Conservation (phyloP, 2,888 invertebrate species). For the Xylocampa areola region DNA sequence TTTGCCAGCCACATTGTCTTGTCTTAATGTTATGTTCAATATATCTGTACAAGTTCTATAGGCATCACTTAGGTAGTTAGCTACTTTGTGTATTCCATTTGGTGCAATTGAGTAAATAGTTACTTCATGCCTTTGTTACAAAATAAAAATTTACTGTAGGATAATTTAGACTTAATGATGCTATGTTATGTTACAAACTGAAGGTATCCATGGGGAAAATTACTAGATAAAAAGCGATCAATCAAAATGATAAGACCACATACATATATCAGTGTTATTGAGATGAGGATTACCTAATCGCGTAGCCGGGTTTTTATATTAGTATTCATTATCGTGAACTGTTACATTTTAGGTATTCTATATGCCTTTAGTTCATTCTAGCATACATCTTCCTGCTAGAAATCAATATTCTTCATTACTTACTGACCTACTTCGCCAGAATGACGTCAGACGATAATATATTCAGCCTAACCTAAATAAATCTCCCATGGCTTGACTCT, state of each 20-base stretch:
- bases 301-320: slow-evolving; percentile 8
- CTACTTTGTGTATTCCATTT: slow-evolving; percentile 1
- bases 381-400: slow-evolving; percentile 13
- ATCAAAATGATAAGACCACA: slow-evolving; percentile 47
- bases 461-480: slow-evolving; percentile 16
- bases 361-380: not conserved
- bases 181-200: too few species aligned
- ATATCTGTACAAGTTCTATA: not conserved
- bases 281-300: slow-evolving; percentile 16
- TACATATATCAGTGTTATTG: slow-evolving; percentile 7
- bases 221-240: slow-evolving; percentile 37
- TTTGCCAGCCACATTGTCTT: slow-evolving; percentile 3
- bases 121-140: not conserved
- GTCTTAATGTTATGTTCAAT: not conserved
- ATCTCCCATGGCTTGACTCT: slow-evolving; percentile 20
- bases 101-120: slow-evolving; percentile 20
- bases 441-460: slow-evolving; percentile 31
- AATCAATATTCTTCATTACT: slow-evolving; percentile 38
- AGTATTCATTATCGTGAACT: not conserved
- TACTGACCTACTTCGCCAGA: slow-evolving; percentile 48
- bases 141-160: too few species aligned
- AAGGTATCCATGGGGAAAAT: slow-evolving; percentile 11
- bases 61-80: not conserved
- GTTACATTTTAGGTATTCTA: slow-evolving; percentile 2
- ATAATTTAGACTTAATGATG: too few species aligned